Conservation (phyloP, 2,113 vertebrate species). For the Podiceps cristatus region DNA sequence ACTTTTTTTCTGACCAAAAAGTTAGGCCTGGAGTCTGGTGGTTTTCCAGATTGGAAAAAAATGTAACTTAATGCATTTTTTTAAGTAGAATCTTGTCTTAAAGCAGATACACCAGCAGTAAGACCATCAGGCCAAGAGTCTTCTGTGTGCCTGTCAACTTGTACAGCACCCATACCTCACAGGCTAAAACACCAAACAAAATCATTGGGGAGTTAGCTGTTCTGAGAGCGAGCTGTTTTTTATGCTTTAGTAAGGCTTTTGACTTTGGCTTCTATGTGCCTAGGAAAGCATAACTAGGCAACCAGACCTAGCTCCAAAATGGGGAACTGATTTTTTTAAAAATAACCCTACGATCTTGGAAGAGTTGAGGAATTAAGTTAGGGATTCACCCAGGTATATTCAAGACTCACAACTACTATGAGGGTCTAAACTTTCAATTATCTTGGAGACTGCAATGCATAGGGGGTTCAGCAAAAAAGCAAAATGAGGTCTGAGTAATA, state of each 20-base stretch:
- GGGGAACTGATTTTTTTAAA: background rate
- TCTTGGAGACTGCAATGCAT: background rate
- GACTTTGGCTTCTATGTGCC: background rate
- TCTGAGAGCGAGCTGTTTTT: background rate
- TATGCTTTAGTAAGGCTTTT: background rate
- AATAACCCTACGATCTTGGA: rapidly evolving
- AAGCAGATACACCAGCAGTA: background rate
- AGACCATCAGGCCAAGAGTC: background rate
- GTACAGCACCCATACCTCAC: background rate
- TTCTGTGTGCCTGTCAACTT: background rate
- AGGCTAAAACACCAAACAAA: background rate
- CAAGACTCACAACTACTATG: background rate
- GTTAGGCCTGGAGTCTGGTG: background rate
- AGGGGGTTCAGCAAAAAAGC: background rate
- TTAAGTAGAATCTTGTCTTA: background rate
- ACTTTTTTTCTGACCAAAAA: background rate
- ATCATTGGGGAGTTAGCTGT: rapidly evolving
- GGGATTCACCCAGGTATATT: background rate
- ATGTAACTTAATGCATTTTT: background rate
- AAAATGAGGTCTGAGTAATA: background rate
- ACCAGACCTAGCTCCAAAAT: background rate
- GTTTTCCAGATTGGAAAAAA: background rate
- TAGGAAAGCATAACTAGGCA: background rate
- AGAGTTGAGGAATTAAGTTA: background rate
- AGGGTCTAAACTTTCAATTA: background rate